Percentiles rank a stretch among this genome's conserved stretches.
phyloP scores from a whole-genome alignment of 2,797 vertebrate species.

The Dermochelys coriacea region DNA sequence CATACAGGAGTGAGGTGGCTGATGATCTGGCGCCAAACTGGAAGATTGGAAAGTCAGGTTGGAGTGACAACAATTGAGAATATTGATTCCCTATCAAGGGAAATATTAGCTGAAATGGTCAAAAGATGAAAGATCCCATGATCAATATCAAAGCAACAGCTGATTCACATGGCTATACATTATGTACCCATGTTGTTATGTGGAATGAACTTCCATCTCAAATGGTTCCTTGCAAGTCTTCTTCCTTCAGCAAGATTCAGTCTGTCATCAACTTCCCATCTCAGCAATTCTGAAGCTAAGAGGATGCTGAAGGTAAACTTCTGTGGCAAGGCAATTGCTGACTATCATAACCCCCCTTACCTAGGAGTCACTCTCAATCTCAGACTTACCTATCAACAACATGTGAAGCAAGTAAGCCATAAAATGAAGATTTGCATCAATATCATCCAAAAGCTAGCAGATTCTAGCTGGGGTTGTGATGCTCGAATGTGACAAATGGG shows the following conservation, averaged over 20 bases:
- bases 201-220: not conserved
- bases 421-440: not conserved
- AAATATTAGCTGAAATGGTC: not conserved
- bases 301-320: not conserved
- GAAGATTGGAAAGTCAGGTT: not conserved
- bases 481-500: not conserved
- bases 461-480: not conserved
- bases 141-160: not conserved
- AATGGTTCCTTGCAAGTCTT: not conserved
- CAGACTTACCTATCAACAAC: not conserved
- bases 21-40: not conserved
- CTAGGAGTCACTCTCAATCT: not conserved
- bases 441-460: not conserved
- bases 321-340: not conserved
- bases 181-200: not conserved
- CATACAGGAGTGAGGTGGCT: not conserved
- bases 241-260: not conserved
- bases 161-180: not conserved
- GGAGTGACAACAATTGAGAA: not conserved
- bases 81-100: not conserved
- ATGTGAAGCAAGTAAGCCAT: not conserved
- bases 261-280: not conserved
- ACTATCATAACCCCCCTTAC: not conserved
- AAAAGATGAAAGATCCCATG: not conserved
- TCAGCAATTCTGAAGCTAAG: not conserved